phyloP scores from a whole-genome alignment of 2,113 vertebrate genomes.

The Mirounga angustirostris region DNA sequence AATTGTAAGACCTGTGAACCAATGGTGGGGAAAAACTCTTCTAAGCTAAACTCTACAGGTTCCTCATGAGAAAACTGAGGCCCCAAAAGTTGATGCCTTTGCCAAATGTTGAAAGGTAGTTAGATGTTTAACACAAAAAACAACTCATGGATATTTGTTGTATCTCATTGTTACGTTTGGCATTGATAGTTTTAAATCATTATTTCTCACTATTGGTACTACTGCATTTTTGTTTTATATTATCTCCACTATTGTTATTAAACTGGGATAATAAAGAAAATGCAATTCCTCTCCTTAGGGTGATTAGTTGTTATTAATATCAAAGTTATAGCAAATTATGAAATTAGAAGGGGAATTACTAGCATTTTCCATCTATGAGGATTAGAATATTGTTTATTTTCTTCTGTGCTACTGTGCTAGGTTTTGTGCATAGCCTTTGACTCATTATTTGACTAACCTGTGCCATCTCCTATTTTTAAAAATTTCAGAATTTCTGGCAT shows the following conservation, averaged over 20 bases:
- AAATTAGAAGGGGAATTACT: constrained; percentile 40
- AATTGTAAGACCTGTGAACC: neutral
- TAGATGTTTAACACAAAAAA: neutral
- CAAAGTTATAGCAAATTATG: neutral
- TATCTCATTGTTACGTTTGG: neutral
- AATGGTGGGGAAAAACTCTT: neutral
- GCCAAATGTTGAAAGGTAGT: neutral
- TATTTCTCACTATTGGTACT: neutral
- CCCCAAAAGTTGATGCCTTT: neutral
- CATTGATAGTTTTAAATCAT: neutral
- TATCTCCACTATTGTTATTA: neutral
- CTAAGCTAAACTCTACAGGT: neutral
- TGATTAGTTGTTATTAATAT: neutral
- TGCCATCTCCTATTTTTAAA: neutral
- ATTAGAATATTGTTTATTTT: neutral
- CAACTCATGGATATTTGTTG: neutral
- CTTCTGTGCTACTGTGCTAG: neutral
- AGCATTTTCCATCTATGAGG: neutral
- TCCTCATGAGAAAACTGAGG: neutral
- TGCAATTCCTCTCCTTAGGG: neutral
- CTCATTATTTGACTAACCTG: neutral
- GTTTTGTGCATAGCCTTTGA: neutral
- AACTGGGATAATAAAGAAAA: constrained; percentile 13
- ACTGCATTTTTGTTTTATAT: constrained; percentile 10
- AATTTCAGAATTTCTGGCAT: neutral